Percentiles rank a stretch among this genome's conserved stretches.
Conservation (phyloP, 2,888 invertebrate species). For the Tenthredo livida region DNA sequence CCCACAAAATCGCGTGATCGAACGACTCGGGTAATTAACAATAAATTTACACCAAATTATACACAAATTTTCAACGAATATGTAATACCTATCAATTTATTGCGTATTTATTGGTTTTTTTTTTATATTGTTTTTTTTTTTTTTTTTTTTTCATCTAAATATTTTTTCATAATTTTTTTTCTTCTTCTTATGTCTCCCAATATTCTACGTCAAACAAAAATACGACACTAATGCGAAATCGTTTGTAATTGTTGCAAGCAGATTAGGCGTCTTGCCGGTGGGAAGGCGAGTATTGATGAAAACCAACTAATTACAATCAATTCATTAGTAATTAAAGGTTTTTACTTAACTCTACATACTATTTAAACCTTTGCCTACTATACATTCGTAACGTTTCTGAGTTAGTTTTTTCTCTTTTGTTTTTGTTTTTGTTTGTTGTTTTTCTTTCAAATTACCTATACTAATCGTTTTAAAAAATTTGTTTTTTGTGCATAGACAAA, state of each 20-base stretch:
- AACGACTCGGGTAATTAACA: constrained; percentile 83
- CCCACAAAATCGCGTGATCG: constrained; percentile 85
- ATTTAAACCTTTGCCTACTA: neutral
- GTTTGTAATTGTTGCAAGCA: constrained; percentile 71
- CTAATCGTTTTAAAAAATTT: constrained; percentile 17
- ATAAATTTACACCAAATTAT: neutral
- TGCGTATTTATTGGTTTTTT: neutral
- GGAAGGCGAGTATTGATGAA: constrained; percentile 75
- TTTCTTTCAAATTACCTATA: too few relatives aligned
- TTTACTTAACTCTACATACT: constrained; percentile 43
- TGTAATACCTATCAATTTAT: neutral
- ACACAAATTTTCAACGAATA: constrained; percentile 29
- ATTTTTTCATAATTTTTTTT: neutral
- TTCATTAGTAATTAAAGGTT: constrained; percentile 26
- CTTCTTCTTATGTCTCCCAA: neutral
- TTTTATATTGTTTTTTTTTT: neutral
- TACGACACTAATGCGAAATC: constrained; percentile 36
- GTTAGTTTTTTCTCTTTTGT: neutral
- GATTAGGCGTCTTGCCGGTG: constrained; percentile 73
- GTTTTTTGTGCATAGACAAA: neutral
- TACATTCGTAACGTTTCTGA: constrained; percentile 1
- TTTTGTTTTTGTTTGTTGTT: neutral
- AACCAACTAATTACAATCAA: constrained; percentile 59
- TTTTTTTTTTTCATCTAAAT: constrained; percentile 10
- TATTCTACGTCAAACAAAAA: constrained; percentile 3